phyloP scores from a whole-genome alignment of 2,888 invertebrate genomes.

The Eurois occulta region DNA sequence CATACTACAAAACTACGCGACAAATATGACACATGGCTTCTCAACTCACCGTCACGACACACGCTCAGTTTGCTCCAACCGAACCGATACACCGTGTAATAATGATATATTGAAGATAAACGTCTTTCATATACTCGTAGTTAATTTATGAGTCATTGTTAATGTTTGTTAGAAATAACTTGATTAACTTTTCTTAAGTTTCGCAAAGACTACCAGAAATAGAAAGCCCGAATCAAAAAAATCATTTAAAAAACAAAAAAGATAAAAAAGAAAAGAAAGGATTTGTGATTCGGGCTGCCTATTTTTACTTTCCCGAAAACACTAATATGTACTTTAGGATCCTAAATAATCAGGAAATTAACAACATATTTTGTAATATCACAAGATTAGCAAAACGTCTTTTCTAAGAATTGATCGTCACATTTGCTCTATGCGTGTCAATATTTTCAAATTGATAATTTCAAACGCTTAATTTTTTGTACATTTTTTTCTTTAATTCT shows the following conservation, averaged over 20 bases:
- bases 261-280: no score
- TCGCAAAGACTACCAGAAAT: neutral
- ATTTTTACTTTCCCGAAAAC: neutral
- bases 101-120: conserved; percentile 62
- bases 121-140: conserved; percentile 36
- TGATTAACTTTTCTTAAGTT: neutral
- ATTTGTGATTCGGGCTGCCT: neutral
- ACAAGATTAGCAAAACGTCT: no score
- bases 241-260: neutral
- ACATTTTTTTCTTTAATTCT: no score
- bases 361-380: no score
- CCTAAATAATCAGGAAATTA: no score
- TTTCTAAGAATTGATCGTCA: neutral
- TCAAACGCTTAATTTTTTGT: no score
- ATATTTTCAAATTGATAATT: no score
- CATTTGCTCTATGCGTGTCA: no score
- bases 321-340: neutral
- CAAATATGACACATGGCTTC: conserved; percentile 57
- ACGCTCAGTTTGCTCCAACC: conserved; percentile 62
- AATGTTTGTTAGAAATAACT: conserved; percentile 14
- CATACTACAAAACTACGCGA: conserved; percentile 35
- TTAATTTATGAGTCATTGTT: conserved; percentile 60
- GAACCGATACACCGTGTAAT: conserved; percentile 65
- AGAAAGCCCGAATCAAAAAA: neutral
- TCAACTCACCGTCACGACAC: conserved; percentile 42